phyloP scores from a whole-genome alignment of 2,113 vertebrate species.

The Rhinichthys klamathensis region DNA sequence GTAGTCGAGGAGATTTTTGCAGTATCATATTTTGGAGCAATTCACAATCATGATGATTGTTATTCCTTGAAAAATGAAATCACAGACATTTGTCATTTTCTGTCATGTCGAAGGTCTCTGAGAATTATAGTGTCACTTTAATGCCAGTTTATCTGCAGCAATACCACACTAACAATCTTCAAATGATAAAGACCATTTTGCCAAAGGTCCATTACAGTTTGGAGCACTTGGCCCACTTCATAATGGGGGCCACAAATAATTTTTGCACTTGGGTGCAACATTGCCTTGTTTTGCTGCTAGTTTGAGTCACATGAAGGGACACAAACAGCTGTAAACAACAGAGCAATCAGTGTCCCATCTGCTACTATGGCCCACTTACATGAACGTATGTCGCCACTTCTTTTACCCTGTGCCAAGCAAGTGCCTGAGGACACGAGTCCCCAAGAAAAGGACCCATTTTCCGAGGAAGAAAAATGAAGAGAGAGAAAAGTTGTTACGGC shows the following conservation, averaged over 20 bases:
- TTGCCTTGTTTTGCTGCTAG: constrained; percentile 48
- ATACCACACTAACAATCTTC: constrained; percentile 23
- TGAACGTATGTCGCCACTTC: constrained; percentile 80
- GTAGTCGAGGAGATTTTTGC: constrained; percentile 10
- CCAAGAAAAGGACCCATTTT: constrained; percentile 82
- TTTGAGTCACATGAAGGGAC: constrained; percentile 75
- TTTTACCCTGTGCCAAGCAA: constrained; percentile 76
- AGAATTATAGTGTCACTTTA: not conserved
- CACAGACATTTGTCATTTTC: not conserved
- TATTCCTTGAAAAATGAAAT: not conserved
- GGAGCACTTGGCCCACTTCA: constrained; percentile 53
- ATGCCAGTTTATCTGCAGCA: constrained; percentile 12
- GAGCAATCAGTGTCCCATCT: constrained; percentile 80
- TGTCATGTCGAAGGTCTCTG: not conserved
- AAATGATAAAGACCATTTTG: constrained; percentile 14
- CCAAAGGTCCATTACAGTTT: constrained; percentile 44
- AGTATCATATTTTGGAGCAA: not conserved
- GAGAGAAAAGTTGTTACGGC: constrained; percentile 48
- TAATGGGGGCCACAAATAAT: constrained; percentile 51
- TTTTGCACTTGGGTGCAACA: constrained; percentile 48
- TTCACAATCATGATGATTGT: not conserved
- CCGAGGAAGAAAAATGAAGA: constrained; percentile 66
- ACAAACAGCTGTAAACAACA: constrained; percentile 81
- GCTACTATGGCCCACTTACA: constrained; percentile 81
- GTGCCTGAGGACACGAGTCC: constrained; percentile 84